Evolutionary conservation across 2,797 vertebrate species (phyloP), one percentile per base, ranked within the genome.

Genomic region (Gadopsis marmoratus): DNA sequence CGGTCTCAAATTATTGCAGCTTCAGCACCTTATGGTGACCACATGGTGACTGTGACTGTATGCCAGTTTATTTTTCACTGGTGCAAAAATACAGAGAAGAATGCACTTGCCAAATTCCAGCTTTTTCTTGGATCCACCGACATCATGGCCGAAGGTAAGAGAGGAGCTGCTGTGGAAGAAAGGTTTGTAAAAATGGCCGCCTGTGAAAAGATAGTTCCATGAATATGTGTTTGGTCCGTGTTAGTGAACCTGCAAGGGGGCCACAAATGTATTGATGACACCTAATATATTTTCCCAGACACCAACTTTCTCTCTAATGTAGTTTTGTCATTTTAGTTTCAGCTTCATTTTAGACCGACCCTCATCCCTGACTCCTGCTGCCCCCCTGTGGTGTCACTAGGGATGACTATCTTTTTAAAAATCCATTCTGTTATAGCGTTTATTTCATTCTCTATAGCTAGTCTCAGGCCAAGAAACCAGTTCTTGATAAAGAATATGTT

Each of bases 1-100:
- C 79, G 68, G 53, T 71, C 66, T 71, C 41, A n/a, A 33, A 0
- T 86, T 82, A 61, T 88, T 84, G 41, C 21, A 33, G 21, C 35
- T 29, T 39, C 17, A 17, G 13, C 26, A 33, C 35, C 4, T 41
- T 2, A 12, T n/a, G 31, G n/a, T n/a, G n/a, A n/a, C 31, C 19
- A 69, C 45, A 0, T n/a, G 14, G 23, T 33, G 7, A 47, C 23
- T 51, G 29, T 66, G 66, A 23, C 7, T 10, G 55, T n/a, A n/a
- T 23, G 54, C 19, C 5, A 4, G 8, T 13, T 37, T 43, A 7
- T 39, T 41, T 62, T 60, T 19, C 39, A 31, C 16, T 5, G 9
- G 13, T 65, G 47, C 5, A n/a, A 17, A 13, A 26, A 50, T 35
- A 13, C 29, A 37, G 16, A 51, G 5, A 39, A 29, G 53, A n/a